These are phyloP conservation scores for Sula dactylatra DNA, from an alignment of 2,113 vertebrate genomes.

Conservation along the genomic window DNA sequence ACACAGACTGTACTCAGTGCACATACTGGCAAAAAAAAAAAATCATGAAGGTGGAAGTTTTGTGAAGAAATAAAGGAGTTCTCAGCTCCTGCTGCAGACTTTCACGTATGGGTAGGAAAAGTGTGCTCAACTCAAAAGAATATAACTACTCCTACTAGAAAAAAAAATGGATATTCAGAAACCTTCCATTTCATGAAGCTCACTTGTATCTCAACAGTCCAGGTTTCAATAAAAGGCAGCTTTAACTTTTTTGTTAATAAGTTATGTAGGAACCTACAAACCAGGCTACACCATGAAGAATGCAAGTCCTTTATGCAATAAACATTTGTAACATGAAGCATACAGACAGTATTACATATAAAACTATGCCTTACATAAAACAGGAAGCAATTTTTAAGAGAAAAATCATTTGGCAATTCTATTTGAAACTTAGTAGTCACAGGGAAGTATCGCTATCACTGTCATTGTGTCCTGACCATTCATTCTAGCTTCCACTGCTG, in stretches of 20 bases:
- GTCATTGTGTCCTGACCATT: too few relatives aligned
- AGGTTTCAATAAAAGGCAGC: not conserved
- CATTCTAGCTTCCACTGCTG: rapidly evolving
- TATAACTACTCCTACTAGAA: not conserved
- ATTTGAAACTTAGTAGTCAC: not conserved
- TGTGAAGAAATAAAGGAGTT: not conserved
- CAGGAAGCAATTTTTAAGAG: not conserved
- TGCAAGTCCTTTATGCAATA: not conserved
- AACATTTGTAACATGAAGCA: rapidly evolving
- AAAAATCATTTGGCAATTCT: not conserved
- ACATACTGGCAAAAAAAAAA: not conserved
- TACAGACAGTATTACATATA: not conserved
- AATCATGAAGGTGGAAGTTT: not conserved
- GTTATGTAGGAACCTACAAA: not conserved
- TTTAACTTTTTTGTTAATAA: not conserved
- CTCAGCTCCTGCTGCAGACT: not conserved
- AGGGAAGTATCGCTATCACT: not conserved
- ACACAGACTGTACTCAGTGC: not conserved
- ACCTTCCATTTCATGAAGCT: not conserved
- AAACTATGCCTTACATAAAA: not conserved
- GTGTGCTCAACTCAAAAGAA: not conserved
- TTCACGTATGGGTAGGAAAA: not conserved
- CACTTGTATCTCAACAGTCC: not conserved
- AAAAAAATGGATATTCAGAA: not conserved
- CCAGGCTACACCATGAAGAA: not conserved